Evolutionary conservation across 2,888 invertebrate genomes (phyloP).

Genomic region (Epinotia demarniana): DNA sequence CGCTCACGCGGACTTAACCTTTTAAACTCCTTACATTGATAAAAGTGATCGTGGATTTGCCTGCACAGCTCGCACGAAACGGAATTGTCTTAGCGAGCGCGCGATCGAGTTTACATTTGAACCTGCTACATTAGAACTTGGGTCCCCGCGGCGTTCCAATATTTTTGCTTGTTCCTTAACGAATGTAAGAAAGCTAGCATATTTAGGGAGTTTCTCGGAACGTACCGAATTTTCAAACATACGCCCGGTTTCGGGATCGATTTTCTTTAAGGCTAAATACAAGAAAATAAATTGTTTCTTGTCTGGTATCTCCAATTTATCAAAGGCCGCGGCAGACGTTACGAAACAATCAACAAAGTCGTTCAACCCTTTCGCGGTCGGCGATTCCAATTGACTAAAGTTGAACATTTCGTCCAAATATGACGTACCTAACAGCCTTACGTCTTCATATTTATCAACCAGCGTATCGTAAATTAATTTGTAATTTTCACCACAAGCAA

Average conservation of each 20-base stretch:
- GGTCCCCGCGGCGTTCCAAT: not conserved
- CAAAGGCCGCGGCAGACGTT: not conserved
- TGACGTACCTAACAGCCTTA: too few relatives aligned
- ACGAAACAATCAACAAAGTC: slow-evolving; percentile 1
- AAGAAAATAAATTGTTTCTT: slow-evolving; percentile 11
- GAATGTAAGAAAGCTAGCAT: slow-evolving; percentile 4
- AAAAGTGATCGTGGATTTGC: too few relatives aligned
- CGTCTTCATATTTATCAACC: too few relatives aligned
- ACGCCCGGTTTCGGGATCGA: slow-evolving; percentile 5
- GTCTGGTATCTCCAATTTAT: not conserved
- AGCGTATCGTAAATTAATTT: too few relatives aligned
- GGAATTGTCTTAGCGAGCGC: too few relatives aligned
- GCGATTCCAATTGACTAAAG: not conserved
- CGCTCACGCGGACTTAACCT: too few relatives aligned
- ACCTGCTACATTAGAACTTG: not conserved
- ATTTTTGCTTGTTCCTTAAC: slow-evolving; percentile 17
- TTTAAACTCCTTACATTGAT: too few relatives aligned
- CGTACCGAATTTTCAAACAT: too few relatives aligned
- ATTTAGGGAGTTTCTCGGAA: slow-evolving; percentile 9
- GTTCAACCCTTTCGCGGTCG: slow-evolving; percentile 10
- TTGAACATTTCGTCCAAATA: too few relatives aligned
- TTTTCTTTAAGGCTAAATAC: slow-evolving; percentile 7
- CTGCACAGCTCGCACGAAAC: too few relatives aligned
- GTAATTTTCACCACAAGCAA: too few relatives aligned
- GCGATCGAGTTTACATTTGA: not conserved